These are phyloP conservation scores for Oxyscelio sp. DNA, from an alignment of 2,888 invertebrate species.

Conservation along the genomic window DNA sequence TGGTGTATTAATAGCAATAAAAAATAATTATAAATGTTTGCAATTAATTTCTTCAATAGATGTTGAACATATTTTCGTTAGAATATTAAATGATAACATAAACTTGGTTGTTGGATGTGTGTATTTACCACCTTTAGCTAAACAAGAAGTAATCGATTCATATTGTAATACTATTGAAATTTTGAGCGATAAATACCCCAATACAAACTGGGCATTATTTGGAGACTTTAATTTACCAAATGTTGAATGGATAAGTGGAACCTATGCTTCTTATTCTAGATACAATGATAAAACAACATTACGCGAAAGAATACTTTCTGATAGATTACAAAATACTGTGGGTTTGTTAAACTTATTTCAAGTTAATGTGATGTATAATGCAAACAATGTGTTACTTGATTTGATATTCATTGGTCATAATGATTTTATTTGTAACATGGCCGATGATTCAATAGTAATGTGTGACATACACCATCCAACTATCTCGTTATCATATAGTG, in stretches of 20 bases:
- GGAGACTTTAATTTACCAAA: conserved; percentile 40
- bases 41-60: not conserved
- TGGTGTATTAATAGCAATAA: too few species aligned
- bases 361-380: not conserved
- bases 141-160: not conserved
- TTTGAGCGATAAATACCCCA: not conserved
- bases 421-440: not conserved
- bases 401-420: not conserved
- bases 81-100: not conserved
- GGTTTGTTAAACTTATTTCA: conserved; percentile 26
- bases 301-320: not conserved
- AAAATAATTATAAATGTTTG: not conserved
- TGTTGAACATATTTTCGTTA: conserved; percentile 37
- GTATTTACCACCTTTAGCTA: conserved; percentile 7
- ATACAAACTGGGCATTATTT: conserved; percentile 15
- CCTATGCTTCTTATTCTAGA: not conserved
- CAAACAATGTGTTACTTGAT: not conserved
- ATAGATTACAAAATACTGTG: conserved; percentile 10
- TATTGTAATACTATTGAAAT: conserved; percentile 12
- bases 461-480: not conserved
- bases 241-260: not conserved
- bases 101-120: not conserved
- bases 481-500: not conserved
- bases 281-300: not conserved
- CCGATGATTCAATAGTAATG: not conserved